Percentiles rank a stretch among this genome's conserved stretches.
phyloP scores from a whole-genome alignment of 2,888 invertebrate genomes.

The Gymnosoma rotundatum region DNA sequence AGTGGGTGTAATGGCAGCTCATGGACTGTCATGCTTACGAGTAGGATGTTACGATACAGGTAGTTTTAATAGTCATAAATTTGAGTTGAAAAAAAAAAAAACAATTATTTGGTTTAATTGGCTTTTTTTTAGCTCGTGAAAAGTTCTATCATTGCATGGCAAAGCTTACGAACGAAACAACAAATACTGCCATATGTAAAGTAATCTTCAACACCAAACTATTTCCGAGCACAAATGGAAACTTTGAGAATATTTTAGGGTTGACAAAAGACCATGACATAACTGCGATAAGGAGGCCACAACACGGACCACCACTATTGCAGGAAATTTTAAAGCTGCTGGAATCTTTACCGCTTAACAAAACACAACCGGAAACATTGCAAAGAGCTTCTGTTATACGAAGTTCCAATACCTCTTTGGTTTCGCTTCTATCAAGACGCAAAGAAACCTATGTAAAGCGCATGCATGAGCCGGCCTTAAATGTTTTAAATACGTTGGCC shows the following conservation, averaged over 20 bases:
- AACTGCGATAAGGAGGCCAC: conserved; percentile 82
- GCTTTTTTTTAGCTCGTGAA: conserved; percentile 77
- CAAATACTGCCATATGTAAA: conserved; percentile 76
- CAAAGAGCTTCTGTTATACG: conserved; percentile 79
- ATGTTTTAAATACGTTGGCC: conserved; percentile 85
- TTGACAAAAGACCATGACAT: conserved; percentile 71
- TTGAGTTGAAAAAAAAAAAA: neutral
- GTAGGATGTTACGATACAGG: conserved; percentile 91
- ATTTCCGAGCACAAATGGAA: conserved; percentile 37
- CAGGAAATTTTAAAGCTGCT: conserved; percentile 88
- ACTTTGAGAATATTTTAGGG: conserved; percentile 61
- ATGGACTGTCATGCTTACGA: conserved; percentile 92
- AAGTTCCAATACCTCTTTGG: conserved; percentile 79
- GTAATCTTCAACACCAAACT: conserved; percentile 67
- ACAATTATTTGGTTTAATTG: neutral
- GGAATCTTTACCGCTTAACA: conserved; percentile 83
- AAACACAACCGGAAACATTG: conserved; percentile 79
- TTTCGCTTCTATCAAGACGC: conserved; percentile 80
- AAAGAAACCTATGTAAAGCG: conserved; percentile 83
- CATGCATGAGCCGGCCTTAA: conserved; percentile 84
- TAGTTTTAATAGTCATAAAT: conserved; percentile 62
- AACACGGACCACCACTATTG: conserved; percentile 86
- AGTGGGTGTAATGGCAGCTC: conserved; percentile 91
- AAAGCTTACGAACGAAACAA: conserved; percentile 76
- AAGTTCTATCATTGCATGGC: conserved; percentile 81